phyloP scores from a whole-genome alignment of 2,113 vertebrate genomes.

The Pitta sordida region DNA sequence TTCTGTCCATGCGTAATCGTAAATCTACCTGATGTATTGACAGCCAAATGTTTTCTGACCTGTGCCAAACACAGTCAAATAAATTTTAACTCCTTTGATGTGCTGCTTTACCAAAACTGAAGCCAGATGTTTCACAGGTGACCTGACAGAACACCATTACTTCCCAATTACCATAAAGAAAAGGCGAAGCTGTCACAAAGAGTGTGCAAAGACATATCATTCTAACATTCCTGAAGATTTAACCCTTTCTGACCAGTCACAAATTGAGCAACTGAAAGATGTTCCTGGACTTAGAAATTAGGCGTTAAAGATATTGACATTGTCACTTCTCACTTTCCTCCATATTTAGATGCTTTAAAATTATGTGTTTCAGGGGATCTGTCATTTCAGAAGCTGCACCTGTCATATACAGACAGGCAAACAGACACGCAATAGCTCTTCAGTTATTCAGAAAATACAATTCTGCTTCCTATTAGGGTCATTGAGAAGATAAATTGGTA shows the following conservation, averaged over 20 bases:
- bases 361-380: not conserved
- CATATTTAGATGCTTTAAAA: not conserved
- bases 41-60: slow-evolving; percentile 20
- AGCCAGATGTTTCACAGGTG: slow-evolving; percentile 72
- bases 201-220: not conserved
- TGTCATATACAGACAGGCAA: not conserved
- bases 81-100: slow-evolving; percentile 53
- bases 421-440: not conserved
- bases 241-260: slow-evolving; percentile 42
- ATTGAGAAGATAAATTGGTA: not conserved
- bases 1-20: not conserved
- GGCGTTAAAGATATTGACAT: not conserved
- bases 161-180: slow-evolving; percentile 63
- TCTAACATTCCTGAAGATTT: slow-evolving; percentile 57
- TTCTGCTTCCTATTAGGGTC: not conserved
- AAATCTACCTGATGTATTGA: slow-evolving; percentile 10
- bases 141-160: slow-evolving; percentile 46
- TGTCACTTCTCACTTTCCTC: not conserved
- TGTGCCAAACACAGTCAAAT: slow-evolving; percentile 21
- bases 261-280: not conserved
- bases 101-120: slow-evolving; percentile 20
- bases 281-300: not conserved
- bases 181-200: slow-evolving; percentile 15
- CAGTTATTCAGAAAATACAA: not conserved
- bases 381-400: not conserved